Conservation (phyloP, 2,888 invertebrate species). For the Orchesellides sinensis region DNA sequence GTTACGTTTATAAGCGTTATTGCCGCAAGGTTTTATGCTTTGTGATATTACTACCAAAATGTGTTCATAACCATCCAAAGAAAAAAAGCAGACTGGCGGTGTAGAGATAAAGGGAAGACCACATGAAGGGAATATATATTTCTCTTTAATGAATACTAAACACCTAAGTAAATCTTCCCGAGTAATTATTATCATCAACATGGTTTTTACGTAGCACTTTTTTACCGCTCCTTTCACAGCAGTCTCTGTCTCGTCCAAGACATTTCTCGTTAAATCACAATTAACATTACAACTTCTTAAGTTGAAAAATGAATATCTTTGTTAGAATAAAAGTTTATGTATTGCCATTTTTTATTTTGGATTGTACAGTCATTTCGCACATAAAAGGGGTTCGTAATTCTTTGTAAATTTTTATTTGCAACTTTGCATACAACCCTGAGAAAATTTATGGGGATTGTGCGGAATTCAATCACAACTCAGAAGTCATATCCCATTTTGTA, state of each 20-base stretch:
- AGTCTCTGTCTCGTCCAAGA: constrained; percentile 30
- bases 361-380: too few species aligned
- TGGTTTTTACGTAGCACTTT: constrained; percentile 12
- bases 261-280: constrained; percentile 61
- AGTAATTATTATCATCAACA: constrained; percentile 61
- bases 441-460: too few species aligned
- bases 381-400: too few species aligned
- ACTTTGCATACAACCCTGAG: too few species aligned
- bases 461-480: too few species aligned
- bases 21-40: too few species aligned
- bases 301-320: constrained; percentile 31
- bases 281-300: constrained; percentile 52
- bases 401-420: too few species aligned
- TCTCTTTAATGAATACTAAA: constrained; percentile 66
- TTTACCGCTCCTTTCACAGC: constrained; percentile 39
- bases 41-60: too few species aligned
- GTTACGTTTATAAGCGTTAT: too few species aligned
- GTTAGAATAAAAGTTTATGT: neutral
- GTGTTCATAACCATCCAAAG: neutral
- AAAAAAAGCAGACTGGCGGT: constrained; percentile 39
- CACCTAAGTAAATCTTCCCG: constrained; percentile 61
- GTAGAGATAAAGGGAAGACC: constrained; percentile 55
- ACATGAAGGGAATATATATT: constrained; percentile 65
- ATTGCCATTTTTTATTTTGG: too few species aligned
- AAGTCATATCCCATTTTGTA: too few species aligned